Base-by-base conservation (phyloP, 2,888 invertebrate species). In the Tortrix viridana region DNA sequence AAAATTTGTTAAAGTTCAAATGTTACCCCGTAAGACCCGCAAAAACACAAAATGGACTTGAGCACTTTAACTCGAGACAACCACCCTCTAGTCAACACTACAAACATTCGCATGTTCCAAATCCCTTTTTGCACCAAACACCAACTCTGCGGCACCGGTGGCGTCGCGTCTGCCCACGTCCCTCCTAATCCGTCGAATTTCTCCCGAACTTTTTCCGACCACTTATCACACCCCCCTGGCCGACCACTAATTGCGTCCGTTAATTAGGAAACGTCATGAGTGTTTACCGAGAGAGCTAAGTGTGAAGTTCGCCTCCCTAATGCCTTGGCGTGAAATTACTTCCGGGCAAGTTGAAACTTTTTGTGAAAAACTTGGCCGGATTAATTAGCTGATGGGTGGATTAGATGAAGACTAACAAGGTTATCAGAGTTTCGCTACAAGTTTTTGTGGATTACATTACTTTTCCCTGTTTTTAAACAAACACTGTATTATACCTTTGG, bases 181-280 rank as follows among this genome's bases (percentile, higher is more conserved):
- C 12, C 20, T 52, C 57, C 20, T 63, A 63, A 63, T 63, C 63
- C 63, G 58, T 87, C 87, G 87, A 90, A 88, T 88, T 90, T 88
- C 82, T 86, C 82, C 79, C 83, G 71, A 88, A 89, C 83, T 88
- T 91, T 88, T 89, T 88, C 87, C 88, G 84, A 82, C 88, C 89
- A 89, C 90, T 89, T 88, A 89, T 85, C 85, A 83, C 84, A 84
- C 78, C 79, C 66, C 71, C 68, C 75, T 73, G 84, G 85, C 79
- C 85, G 82, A 84, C 92, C 92, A 82, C 92, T 92, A 92, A 92
- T 92, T 92, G 92, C 91, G 92, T 90, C 88, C 91, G 91, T 91
- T 92, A 92, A 92, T 92, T 92, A 92, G 86, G 89, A 89, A 89
- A 90, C 92, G 92, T 92, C 92, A 90, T 92, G 91, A 92, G 92